Evolutionary conservation across 2,888 invertebrate species (phyloP), one percentile per base, ranked within the genome.

Genomic region (Tiliacea citrago): DNA sequence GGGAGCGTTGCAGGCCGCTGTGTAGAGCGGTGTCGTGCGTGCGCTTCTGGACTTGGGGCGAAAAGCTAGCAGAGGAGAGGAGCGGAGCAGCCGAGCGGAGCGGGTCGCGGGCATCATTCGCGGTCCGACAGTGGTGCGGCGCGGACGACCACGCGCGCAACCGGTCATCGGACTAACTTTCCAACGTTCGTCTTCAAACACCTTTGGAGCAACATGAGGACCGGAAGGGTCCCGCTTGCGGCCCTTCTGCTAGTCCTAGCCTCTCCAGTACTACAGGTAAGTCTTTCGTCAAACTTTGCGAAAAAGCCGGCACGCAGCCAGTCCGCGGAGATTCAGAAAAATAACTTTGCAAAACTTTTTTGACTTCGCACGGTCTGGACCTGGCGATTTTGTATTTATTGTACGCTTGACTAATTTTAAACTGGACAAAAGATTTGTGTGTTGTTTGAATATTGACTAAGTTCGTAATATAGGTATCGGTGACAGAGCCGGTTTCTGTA

Each of bases 91-190:
- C 71, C 75, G 79, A 69, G 78, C 75, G 71, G 75, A 80, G 74
- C 78, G 81, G 81, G 67, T 42, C 49, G 39, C 81, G 80, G 71
- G 73, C 69, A 62, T 89, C 95, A 96, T 93, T 95, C 95, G 95
- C 94, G 92, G 91, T 91, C 91, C 90, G 94, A 90, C 93, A 90
- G 91, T 92, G 87, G 92, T 89, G 92, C 90, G 92, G 95, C 93
- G 93, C 93, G 92, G 93, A 91, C 92, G 93, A 90, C 89, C 92
- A 89, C 90, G 90, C 92, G 93, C 94, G 92, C 90, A 84, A 86
- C 88, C 91, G 88, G 85, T 80, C 86, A 77, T 78, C 88, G 88
- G 85, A 88, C 86, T 90, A 93, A 93, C 92, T 95, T 94, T 90
- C 81, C 87, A 92, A 89, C 90, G 91, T 91, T 89, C 91, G 91